Evolutionary conservation across 2,797 vertebrate species (phyloP).

Genomic region (Micropoecilia bifurca): DNA sequence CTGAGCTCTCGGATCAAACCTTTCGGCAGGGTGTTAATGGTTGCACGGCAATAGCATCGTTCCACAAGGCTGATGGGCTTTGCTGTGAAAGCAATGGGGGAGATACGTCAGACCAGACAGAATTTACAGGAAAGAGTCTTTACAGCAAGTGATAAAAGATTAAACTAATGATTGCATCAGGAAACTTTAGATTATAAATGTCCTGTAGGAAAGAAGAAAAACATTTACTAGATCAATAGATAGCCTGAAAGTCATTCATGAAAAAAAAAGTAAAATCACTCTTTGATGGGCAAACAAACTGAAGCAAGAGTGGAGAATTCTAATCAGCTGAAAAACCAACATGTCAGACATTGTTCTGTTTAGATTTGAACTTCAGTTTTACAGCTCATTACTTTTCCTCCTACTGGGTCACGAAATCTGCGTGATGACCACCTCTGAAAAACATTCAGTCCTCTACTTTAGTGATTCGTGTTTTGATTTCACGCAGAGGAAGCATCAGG

Average conservation of each 20-base stretch:
- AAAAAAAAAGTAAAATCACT: neutral
- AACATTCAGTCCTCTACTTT: neutral
- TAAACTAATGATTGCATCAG: neutral
- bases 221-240: constrained; percentile 4
- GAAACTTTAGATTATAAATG: neutral
- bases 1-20: constrained; percentile 79
- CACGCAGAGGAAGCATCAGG: neutral
- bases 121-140: constrained; percentile 3
- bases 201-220: constrained; percentile 1
- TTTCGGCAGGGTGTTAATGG: constrained; percentile 75
- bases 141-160: constrained; percentile 5
- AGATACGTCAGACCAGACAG: neutral
- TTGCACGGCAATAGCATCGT: constrained; percentile 83
- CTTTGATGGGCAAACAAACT: constrained; percentile 15
- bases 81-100: constrained; percentile 56
- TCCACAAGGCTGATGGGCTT: constrained; percentile 86
- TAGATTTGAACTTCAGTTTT: neutral
- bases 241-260: neutral
- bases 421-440: neutral
- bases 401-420: neutral
- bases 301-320: neutral
- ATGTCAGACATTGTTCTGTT: neutral
- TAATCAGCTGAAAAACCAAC: constrained; percentile 7
- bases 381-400: constrained; percentile 1
- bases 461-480: neutral